Evolutionary conservation across 2,797 vertebrate genomes (phyloP).

Genomic region (Xerus rutilus): DNA sequence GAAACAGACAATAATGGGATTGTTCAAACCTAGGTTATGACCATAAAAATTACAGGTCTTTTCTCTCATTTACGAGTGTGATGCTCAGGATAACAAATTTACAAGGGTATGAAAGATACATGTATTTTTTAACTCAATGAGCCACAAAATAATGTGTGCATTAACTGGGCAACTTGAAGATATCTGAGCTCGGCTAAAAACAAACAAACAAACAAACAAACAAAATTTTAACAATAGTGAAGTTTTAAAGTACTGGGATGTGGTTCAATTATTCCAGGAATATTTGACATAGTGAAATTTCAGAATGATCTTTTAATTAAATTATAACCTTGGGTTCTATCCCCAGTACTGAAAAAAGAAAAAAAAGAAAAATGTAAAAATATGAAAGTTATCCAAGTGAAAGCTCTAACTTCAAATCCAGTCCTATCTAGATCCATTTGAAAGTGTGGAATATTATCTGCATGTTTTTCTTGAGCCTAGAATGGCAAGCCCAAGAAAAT

Average conservation of each 20-base stretch:
- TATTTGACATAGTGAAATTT: slow-evolving; percentile 54
- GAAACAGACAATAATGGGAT: slow-evolving; percentile 58
- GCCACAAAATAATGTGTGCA: slow-evolving; percentile 12
- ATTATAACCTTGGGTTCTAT: background rate
- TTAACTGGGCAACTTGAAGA: slow-evolving; percentile 28
- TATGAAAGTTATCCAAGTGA: background rate
- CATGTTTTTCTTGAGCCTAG: background rate
- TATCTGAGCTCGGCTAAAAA: background rate
- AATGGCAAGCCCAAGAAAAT: background rate
- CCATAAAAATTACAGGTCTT: slow-evolving; percentile 22
- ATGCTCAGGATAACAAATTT: slow-evolving; percentile 11
- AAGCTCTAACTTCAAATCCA: slow-evolving; percentile 6
- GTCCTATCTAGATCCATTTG: background rate
- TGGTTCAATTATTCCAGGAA: slow-evolving; percentile 59
- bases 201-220: background rate
- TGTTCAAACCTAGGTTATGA: slow-evolving; percentile 55
- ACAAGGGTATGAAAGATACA: slow-evolving; percentile 51
- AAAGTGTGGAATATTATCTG: background rate
- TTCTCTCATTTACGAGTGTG: slow-evolving; percentile 49
- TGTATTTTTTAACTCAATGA: slow-evolving; percentile 15
- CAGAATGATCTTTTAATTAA: slow-evolving; percentile 23
- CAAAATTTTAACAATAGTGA: slow-evolving; percentile 3
- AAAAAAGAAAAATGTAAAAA: background rate
- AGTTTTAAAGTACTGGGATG: slow-evolving; percentile 9
- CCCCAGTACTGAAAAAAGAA: background rate